These are phyloP conservation scores for Sebastiscus tertius DNA, from an alignment of 2,797 vertebrate genomes.

Conservation along the genomic window DNA sequence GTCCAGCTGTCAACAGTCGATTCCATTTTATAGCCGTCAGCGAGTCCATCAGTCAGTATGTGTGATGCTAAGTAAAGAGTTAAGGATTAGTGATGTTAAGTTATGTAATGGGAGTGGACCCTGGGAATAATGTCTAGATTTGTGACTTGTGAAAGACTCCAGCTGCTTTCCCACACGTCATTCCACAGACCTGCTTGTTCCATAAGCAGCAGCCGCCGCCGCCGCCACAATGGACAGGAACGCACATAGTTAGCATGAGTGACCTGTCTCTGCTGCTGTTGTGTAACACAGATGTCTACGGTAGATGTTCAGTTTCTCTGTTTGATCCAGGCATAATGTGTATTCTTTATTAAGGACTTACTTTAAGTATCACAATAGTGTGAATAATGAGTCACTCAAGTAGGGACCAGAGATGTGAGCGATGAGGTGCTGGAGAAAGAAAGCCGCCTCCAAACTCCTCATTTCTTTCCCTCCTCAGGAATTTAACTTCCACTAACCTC, in stretches of 20 bases:
- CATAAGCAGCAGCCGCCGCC: slow-evolving; percentile 44
- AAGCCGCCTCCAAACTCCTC: not conserved
- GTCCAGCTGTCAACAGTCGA: slow-evolving; percentile 41
- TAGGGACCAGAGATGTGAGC: not conserved
- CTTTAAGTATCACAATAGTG: not conserved
- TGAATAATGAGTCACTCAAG: not conserved
- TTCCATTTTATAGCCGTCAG: slow-evolving; percentile 2
- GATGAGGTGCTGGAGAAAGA: slow-evolving; percentile 7
- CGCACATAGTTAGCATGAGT: slow-evolving; percentile 22
- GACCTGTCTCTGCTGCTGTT: slow-evolving; percentile 36
- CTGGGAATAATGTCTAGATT: slow-evolving; percentile 65
- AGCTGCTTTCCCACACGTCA: slow-evolving; percentile 59
- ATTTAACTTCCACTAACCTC: not conserved
- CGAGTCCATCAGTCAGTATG: slow-evolving; percentile 12
- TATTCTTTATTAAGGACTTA: not conserved
- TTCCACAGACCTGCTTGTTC: slow-evolving; percentile 42
- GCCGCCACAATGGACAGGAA: slow-evolving; percentile 29
- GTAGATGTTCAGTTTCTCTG: not conserved
- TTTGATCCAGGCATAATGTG: not conserved
- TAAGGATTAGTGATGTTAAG: slow-evolving; percentile 50
- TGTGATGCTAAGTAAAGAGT: slow-evolving; percentile 31
- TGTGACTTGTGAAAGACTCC: slow-evolving; percentile 63
- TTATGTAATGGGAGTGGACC: slow-evolving; percentile 41
- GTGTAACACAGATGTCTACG: not conserved
- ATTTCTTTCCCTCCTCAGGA: not conserved